phyloP scores from a whole-genome alignment of 2,888 invertebrate genomes.

The Dryadula phaetusa region DNA sequence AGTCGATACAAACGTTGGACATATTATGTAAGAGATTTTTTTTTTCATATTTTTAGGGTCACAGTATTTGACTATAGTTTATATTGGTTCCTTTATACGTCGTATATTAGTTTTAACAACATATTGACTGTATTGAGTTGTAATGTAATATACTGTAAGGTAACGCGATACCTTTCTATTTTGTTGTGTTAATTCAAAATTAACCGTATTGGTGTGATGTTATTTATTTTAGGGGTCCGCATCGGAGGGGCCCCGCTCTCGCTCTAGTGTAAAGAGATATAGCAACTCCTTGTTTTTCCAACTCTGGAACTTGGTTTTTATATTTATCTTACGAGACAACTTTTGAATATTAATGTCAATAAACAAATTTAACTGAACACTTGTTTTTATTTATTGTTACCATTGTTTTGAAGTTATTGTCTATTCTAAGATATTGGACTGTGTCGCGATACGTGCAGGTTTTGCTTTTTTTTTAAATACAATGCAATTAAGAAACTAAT shows the following conservation, averaged over 20 bases:
- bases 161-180: constrained; percentile 39
- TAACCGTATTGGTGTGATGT: constrained; percentile 47
- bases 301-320: constrained; percentile 53
- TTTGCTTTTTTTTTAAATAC: too few species aligned
- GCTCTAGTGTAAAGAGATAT: constrained; percentile 20
- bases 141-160: constrained; percentile 17
- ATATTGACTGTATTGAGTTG: constrained; percentile 31
- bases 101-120: constrained; percentile 34
- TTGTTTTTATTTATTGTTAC: constrained; percentile 36
- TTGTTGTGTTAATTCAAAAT: constrained; percentile 47
- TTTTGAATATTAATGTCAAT: constrained; percentile 74
- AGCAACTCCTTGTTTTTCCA: constrained; percentile 39
- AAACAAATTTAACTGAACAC: constrained; percentile 54
- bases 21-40: constrained; percentile 51
- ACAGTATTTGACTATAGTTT: constrained; percentile 71
- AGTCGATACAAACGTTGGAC: constrained; percentile 45
- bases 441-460: too few species aligned
- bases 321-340: constrained; percentile 64
- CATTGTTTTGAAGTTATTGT: neutral
- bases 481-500: too few species aligned
- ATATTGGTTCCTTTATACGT: constrained; percentile 63
- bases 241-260: constrained; percentile 13
- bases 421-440: too few species aligned
- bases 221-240: constrained; percentile 41
- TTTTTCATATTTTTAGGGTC: constrained; percentile 57